Evolutionary conservation across 1,140 invertebrate species (phyloP).

Genomic region (Trigoniulus corallinus): DNA sequence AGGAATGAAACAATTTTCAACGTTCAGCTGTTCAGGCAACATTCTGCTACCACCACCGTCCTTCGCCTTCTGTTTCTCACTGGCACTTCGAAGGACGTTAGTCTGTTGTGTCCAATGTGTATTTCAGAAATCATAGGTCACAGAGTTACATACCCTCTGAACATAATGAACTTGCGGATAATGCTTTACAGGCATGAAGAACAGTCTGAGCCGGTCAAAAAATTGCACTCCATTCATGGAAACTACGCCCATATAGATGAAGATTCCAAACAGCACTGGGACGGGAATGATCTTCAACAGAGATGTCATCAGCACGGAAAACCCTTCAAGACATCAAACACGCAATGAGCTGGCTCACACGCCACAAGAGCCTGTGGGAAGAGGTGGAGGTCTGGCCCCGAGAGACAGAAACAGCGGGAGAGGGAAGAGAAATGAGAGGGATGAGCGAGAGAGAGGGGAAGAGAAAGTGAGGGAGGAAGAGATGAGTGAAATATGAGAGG

Average conservation of each 20-base stretch:
- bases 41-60: too few species aligned
- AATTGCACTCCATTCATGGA: conserved; percentile 83
- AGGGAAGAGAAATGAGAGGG: too few species aligned
- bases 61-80: too few species aligned
- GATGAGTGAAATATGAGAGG: too few species aligned
- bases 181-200: conserved; percentile 87
- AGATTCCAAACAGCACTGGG: conserved; percentile 87
- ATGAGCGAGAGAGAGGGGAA: too few species aligned
- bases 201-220: conserved; percentile 64
- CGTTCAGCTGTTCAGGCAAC: not conserved
- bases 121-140: too few species aligned
- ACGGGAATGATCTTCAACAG: conserved; percentile 70
- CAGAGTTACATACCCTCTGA: conserved; percentile 24
- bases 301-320: conserved; percentile 64
- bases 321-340: conserved; percentile 27
- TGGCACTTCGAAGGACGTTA: too few species aligned
- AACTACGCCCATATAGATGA: conserved; percentile 91
- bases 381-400: too few species aligned
- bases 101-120: too few species aligned
- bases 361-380: too few species aligned
- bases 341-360: not conserved
- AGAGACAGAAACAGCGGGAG: too few species aligned
- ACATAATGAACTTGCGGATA: conserved; percentile 54
- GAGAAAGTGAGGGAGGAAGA: too few species aligned
- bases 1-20: conserved; percentile 13